A percentile compares a stretch with the other conserved stretches of the same genome.
Evolutionary conservation across 2,113 vertebrate species (phyloP).

Genomic region (Gyps fulvus): DNA sequence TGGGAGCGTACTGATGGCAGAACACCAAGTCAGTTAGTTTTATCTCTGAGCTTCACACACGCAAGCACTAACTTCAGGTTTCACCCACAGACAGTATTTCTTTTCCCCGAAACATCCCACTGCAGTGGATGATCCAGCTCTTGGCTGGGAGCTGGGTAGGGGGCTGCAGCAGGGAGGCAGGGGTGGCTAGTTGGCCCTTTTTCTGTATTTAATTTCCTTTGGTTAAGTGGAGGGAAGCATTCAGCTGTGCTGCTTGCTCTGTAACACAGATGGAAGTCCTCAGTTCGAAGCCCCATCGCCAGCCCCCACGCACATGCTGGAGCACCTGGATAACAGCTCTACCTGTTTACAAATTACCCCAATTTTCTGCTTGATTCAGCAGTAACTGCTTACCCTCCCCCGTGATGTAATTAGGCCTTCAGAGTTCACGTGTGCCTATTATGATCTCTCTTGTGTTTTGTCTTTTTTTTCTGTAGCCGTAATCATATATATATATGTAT

Average conservation of each 20-base stretch:
- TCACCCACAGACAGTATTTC: background rate
- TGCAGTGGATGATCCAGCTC: background rate
- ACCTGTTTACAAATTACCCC: conserved; percentile 98
- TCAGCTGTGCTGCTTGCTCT: background rate
- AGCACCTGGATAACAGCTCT: conserved; percentile 90
- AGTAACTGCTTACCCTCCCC: conserved; percentile 89
- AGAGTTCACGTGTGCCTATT: conserved; percentile 94
- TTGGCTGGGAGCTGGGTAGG: background rate
- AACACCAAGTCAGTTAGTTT: too few relatives aligned
- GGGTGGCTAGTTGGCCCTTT: background rate
- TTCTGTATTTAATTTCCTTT: background rate
- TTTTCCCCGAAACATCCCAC: background rate
- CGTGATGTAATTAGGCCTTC: conserved; percentile 98
- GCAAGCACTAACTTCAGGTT: background rate
- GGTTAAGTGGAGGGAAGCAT: conserved; percentile 7
- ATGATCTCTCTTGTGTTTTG: conserved; percentile 86
- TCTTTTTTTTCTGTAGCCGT: conserved; percentile 82
- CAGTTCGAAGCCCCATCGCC: conserved; percentile 43
- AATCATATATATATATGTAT: conserved; percentile 89
- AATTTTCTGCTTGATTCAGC: conserved; percentile 98
- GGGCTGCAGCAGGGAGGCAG: background rate
- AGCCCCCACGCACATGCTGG: conserved; percentile 81
- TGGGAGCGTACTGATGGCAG: too few relatives aligned
- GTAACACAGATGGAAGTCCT: conserved; percentile 55
- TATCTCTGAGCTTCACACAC: background rate